Conservation (phyloP, 2,888 invertebrate genomes). For the Hydriomena furcata region DNA sequence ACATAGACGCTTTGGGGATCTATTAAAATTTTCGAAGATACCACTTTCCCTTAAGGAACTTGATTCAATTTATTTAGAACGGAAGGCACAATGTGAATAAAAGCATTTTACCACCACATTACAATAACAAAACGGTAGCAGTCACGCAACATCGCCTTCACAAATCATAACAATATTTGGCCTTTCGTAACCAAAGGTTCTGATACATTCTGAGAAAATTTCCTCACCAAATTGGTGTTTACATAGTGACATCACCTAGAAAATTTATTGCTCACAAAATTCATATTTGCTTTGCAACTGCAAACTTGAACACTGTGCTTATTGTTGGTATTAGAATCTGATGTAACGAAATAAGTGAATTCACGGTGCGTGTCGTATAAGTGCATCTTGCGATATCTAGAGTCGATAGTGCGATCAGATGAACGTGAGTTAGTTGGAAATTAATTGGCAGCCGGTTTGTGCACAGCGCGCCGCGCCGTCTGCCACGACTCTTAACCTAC, state of each 20-base stretch:
- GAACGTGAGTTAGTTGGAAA: conserved; percentile 32
- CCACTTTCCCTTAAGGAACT: conserved; percentile 44
- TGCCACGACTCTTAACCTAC: conserved; percentile 59
- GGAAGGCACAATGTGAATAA: conserved; percentile 33
- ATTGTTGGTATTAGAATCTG: neutral
- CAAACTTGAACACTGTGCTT: neutral
- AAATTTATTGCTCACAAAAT: conserved; percentile 14
- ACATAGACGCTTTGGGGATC: conserved; percentile 43
- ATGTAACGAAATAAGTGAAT: neutral
- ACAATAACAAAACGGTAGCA: conserved; percentile 47
- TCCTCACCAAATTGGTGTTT: conserved; percentile 15
- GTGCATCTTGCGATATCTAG: neutral
- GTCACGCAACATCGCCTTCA: conserved; percentile 45
- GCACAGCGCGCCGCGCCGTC: conserved; percentile 72
- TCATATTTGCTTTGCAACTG: conserved; percentile 7
- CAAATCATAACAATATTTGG: conserved; percentile 27
- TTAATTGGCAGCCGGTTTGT: conserved; percentile 58
- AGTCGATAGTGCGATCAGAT: conserved; percentile 20
- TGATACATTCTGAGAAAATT: conserved; percentile 15
- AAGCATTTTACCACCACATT: conserved; percentile 36
- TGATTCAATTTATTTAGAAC: conserved; percentile 26
- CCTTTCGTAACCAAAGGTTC: conserved; percentile 16
- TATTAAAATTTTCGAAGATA: conserved; percentile 45
- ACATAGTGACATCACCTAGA: conserved; percentile 12
- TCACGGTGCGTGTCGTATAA: no score